Conservation (phyloP, 2,113 vertebrate genomes). For the Acrocephalus kingi region DNA sequence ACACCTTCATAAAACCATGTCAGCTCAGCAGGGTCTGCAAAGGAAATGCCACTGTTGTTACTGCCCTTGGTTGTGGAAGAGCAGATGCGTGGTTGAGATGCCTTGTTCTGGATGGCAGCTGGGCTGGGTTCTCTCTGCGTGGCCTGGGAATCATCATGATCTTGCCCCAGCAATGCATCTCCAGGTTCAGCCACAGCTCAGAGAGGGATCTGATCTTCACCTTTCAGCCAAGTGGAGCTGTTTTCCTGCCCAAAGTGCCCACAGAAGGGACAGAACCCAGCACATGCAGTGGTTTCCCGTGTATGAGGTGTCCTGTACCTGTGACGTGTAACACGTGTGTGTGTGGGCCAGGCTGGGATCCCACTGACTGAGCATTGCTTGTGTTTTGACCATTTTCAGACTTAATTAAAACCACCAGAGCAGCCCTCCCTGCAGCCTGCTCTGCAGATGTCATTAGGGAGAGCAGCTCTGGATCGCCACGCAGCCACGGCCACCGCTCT, state of each 20-base stretch:
- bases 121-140: neutral
- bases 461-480: neutral
- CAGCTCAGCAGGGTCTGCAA: neutral
- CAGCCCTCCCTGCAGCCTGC: neutral
- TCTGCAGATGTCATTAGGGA: slow-evolving; percentile 39
- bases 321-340: accelerated
- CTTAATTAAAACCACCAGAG: slow-evolving; percentile 41
- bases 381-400: neutral
- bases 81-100: accelerated
- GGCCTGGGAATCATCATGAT: neutral
- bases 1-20: neutral
- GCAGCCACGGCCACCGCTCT: accelerated
- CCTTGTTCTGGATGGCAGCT: neutral
- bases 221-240: neutral
- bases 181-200: neutral
- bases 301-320: accelerated
- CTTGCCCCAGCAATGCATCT: accelerated
- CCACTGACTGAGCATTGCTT: neutral
- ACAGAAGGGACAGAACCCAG: neutral
- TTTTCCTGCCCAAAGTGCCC: accelerated
- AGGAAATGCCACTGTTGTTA: neutral
- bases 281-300: accelerated
- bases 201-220: neutral
- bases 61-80: neutral
- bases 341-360: neutral